Conservation (phyloP, 2,888 invertebrate genomes). For the Pristionchus maxplancki region DNA sequence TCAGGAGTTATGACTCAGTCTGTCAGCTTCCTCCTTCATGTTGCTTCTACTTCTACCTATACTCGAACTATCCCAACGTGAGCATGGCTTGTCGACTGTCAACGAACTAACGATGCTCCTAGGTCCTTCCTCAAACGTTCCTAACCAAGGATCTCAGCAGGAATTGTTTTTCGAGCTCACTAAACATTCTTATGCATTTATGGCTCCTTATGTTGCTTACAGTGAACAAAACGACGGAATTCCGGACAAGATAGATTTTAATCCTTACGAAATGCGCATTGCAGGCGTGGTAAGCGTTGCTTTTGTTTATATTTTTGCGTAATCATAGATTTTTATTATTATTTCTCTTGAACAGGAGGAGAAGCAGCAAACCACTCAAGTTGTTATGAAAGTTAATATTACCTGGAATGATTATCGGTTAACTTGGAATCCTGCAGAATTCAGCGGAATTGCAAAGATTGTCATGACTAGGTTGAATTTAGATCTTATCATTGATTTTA, state of each 20-base stretch:
- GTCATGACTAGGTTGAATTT: not conserved
- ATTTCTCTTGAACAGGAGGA: not conserved
- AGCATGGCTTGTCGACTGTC: not conserved
- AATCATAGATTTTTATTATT: not conserved
- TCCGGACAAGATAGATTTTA: not conserved
- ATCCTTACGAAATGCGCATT: not conserved
- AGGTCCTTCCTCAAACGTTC: not conserved
- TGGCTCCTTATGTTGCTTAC: not conserved
- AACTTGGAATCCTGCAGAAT: not conserved
- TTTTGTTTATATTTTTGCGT: not conserved
- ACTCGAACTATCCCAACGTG: not conserved
- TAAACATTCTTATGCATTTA: not conserved
- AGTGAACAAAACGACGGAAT: not conserved
- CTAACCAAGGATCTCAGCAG: not conserved
- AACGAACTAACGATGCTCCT: too few relatives aligned
- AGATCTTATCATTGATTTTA: not conserved
- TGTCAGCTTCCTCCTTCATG: not conserved
- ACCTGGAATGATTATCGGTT: not conserved
- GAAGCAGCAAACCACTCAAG: not conserved
- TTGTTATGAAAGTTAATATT: not conserved
- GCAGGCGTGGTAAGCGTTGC: constrained; percentile 12
- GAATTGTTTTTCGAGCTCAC: not conserved
- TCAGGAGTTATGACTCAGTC: not conserved
- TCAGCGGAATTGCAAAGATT: not conserved
- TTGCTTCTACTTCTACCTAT: not conserved